Percentiles rank a stretch among this genome's conserved stretches.
Conservation (phyloP, 2,797 vertebrate genomes). For the Adrianichthys oophorus region DNA sequence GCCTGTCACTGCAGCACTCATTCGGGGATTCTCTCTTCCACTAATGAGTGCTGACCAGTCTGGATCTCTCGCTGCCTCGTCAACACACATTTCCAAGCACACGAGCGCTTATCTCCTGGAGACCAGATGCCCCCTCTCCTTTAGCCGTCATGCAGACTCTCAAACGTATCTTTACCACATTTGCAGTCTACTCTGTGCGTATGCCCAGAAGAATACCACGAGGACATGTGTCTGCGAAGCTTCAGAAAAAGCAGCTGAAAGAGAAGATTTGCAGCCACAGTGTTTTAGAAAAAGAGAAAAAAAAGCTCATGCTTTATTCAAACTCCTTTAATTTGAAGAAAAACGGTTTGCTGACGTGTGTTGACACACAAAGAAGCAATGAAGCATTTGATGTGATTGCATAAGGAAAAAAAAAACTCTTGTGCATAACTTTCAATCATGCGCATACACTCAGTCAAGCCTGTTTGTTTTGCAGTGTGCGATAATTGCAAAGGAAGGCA, state of each 20-base stretch:
- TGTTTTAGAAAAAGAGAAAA: no score
- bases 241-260: no score
- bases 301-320: no score
- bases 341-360: no score
- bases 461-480: background rate
- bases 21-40: constrained; percentile 63
- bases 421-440: background rate
- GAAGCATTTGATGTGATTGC: background rate
- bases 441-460: background rate
- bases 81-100: constrained; percentile 29
- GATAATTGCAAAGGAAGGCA: constrained; percentile 2
- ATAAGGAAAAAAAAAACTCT: background rate
- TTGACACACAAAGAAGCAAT: no score
- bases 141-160: constrained; percentile 50
- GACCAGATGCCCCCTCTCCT: constrained; percentile 58
- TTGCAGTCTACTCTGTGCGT: constrained; percentile 19
- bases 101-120: constrained; percentile 60
- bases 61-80: constrained; percentile 60
- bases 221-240: constrained; percentile 4
- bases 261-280: no score
- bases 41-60: constrained; percentile 74
- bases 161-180: constrained; percentile 44
- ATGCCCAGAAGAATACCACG: constrained; percentile 20
- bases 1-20: constrained; percentile 66
- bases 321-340: no score